phyloP scores from a whole-genome alignment of 2,888 invertebrate genomes.

The Drosophila ezoana region DNA sequence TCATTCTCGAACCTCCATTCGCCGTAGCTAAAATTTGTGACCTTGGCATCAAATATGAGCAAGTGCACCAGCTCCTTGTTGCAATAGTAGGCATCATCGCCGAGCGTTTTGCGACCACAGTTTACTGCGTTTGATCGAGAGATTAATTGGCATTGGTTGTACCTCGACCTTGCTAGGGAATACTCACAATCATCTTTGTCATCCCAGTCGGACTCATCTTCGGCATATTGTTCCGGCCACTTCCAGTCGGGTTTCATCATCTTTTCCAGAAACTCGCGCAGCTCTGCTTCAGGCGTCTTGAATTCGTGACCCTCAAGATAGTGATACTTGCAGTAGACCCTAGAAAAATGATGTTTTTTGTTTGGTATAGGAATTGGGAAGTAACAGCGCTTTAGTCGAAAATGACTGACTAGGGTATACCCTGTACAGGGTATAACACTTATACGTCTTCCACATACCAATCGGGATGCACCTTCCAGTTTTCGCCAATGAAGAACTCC shows the following conservation, averaged over 20 bases:
- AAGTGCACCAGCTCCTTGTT: slow-evolving; percentile 93
- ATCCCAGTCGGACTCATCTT: slow-evolving; percentile 79
- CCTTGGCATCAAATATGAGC: slow-evolving; percentile 94
- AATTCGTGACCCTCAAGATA: slow-evolving; percentile 92
- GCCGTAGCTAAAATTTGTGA: slow-evolving; percentile 87
- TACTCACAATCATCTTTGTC: slow-evolving; percentile 80
- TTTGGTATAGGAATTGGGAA: neutral
- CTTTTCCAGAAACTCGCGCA: slow-evolving; percentile 90
- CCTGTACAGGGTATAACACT: no score
- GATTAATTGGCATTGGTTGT: neutral
- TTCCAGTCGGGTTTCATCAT: slow-evolving; percentile 87
- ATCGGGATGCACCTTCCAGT: slow-evolving; percentile 93
- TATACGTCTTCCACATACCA: slow-evolving; percentile 86
- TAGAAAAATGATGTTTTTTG: slow-evolving; percentile 79
- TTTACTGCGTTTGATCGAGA: slow-evolving; percentile 85
- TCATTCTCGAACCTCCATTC: slow-evolving; percentile 86
- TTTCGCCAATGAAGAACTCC: slow-evolving; percentile 89
- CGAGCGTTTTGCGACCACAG: slow-evolving; percentile 88
- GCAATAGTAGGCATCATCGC: slow-evolving; percentile 91
- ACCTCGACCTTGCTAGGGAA: no score
- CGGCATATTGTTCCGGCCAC: slow-evolving; percentile 88
- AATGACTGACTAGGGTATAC: no score
- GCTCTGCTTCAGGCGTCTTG: slow-evolving; percentile 90
- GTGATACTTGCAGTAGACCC: slow-evolving; percentile 95
- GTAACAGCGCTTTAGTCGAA: no score